Percentiles rank a stretch among this genome's conserved stretches.
These are phyloP conservation scores for Subacronicta megacephala DNA, from an alignment of 2,888 invertebrate species.

Conservation along the genomic window DNA sequence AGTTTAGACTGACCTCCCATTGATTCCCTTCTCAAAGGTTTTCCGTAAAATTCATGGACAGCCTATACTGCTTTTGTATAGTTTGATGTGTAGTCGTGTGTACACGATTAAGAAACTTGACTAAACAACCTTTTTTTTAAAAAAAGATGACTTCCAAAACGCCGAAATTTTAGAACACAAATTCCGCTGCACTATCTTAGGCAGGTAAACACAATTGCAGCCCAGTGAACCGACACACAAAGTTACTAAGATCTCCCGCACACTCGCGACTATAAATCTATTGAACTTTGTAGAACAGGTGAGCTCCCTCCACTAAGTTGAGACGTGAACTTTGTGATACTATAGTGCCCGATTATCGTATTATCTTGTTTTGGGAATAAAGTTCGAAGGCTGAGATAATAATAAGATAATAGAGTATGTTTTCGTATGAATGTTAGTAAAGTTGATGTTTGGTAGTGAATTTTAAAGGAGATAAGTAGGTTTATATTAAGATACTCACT, in stretches of 20 bases:
- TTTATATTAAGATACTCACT: too few relatives aligned
- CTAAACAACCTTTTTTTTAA: too few relatives aligned
- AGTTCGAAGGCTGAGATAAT: slow-evolving; percentile 28
- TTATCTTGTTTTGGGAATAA: slow-evolving; percentile 39
- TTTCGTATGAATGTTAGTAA: background rate
- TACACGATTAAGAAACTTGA: too few relatives aligned
- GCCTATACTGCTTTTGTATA: too few relatives aligned
- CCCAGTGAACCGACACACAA: slow-evolving; percentile 47
- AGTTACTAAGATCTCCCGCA: slow-evolving; percentile 41
- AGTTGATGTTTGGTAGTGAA: background rate
- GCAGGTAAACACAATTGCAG: slow-evolving; percentile 45
- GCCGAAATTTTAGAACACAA: background rate
- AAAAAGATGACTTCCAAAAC: background rate
- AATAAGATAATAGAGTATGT: background rate
- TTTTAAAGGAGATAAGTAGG: too few relatives aligned
- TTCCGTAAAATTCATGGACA: too few relatives aligned
- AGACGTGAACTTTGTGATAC: slow-evolving; percentile 43
- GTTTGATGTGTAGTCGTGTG: too few relatives aligned
- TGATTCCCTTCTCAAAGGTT: too few relatives aligned
- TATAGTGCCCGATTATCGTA: slow-evolving; percentile 30
- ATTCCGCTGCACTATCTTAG: slow-evolving; percentile 6
- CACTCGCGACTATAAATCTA: slow-evolving; percentile 46
- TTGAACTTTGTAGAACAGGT: slow-evolving; percentile 42
- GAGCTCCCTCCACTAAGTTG: slow-evolving; percentile 23
- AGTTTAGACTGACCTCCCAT: too few relatives aligned